Conservation (phyloP, 2,797 vertebrate species). For the Trematocara caparti region DNA sequence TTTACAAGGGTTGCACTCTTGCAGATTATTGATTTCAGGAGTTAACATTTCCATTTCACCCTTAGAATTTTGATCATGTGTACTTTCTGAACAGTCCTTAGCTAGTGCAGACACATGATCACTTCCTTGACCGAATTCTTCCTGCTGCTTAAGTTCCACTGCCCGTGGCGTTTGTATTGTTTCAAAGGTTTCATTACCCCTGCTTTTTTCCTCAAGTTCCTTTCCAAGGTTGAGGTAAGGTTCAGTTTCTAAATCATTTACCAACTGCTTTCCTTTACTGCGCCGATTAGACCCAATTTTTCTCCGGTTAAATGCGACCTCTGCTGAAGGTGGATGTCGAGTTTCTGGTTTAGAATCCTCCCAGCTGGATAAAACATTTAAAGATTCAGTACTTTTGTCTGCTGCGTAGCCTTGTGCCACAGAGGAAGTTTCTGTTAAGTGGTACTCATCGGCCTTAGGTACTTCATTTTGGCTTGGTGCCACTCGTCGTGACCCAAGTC, state of each 20-base stretch:
- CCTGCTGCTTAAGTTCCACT: not conserved
- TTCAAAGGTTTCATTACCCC: not conserved
- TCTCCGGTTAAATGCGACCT: conserved; percentile 36
- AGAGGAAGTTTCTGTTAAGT: not conserved
- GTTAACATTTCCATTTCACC: not conserved
- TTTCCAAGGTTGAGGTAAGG: not conserved
- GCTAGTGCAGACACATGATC: not conserved
- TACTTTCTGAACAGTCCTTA: not conserved
- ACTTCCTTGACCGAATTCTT: not conserved
- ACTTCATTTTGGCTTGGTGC: conserved; percentile 1
- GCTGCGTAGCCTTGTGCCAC: not conserved
- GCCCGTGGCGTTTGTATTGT: not conserved
- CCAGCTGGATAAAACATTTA: not conserved
- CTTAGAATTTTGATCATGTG: not conserved
- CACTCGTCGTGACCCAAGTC: conserved; percentile 54
- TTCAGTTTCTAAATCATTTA: conserved; percentile 3
- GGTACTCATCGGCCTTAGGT: not conserved
- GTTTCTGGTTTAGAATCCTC: conserved; percentile 9
- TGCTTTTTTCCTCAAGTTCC: conserved; percentile 14
- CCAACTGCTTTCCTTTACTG: conserved; percentile 13
- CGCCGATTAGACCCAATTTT: conserved; percentile 71
- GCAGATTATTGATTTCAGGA: not conserved
- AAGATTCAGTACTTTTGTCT: not conserved
- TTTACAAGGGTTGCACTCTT: not conserved
- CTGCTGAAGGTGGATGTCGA: not conserved